A percentile compares a stretch with the other conserved stretches of the same genome.
phyloP scores from a whole-genome alignment of 1,140 invertebrate genomes.

The Teleogryllus occipitalis region DNA sequence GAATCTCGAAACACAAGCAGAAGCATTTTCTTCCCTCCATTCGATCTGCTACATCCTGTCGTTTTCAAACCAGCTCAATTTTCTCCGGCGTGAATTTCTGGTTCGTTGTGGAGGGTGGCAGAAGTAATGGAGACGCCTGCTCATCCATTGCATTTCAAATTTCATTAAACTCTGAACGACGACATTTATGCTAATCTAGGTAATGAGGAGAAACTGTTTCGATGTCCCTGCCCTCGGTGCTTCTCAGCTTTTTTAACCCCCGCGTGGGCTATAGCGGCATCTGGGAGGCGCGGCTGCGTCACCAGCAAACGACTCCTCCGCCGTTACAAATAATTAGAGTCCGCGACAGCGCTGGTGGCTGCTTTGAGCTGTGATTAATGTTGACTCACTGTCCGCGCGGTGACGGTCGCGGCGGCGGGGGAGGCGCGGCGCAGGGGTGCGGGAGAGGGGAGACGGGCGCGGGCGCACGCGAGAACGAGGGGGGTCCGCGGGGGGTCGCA shows the following conservation, averaged over 20 bases:
- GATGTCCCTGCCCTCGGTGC: too few species aligned
- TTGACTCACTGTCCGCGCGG: neutral
- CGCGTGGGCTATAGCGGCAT: neutral
- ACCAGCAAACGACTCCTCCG: neutral
- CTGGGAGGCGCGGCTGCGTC: neutral
- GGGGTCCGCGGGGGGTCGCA: neutral
- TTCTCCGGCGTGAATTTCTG: neutral
- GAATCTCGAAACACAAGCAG: neutral
- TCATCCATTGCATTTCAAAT: neutral
- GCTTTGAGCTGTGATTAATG: neutral
- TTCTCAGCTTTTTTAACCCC: neutral
- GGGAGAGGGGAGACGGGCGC: neutral
- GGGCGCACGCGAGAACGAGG: neutral
- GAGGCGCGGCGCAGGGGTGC: neutral
- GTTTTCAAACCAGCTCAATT: neutral
- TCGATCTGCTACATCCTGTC: neutral
- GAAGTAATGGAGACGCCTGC: neutral
- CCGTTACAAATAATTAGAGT: neutral
- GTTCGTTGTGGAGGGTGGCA: neutral
- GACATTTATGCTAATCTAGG: neutral
- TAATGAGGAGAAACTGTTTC: neutral
- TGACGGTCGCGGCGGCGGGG: neutral
- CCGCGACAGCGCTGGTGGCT: neutral
- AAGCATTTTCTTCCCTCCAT: too few species aligned
- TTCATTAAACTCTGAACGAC: neutral